Percentiles rank a stretch among this genome's conserved stretches.
Conservation (phyloP, 1,140 invertebrate species). For the Aphis craccivora region DNA sequence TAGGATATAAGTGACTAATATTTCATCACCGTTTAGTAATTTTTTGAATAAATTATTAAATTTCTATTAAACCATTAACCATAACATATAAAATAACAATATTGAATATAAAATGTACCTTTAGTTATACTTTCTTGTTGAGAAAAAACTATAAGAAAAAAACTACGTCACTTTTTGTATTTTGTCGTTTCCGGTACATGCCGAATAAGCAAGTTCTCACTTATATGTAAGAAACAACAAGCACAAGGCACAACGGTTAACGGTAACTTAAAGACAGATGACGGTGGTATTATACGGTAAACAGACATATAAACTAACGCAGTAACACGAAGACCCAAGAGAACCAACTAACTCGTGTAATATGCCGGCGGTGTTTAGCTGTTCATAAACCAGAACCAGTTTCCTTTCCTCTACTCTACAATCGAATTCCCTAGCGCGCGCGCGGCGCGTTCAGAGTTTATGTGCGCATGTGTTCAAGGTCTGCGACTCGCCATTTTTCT, state of each 20-base stretch:
- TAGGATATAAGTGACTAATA: neutral
- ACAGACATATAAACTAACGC: neutral
- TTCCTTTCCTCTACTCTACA: conserved; percentile 44
- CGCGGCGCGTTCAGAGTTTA: neutral
- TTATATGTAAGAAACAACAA: neutral
- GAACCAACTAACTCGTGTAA: conserved; percentile 13
- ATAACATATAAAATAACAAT: neutral
- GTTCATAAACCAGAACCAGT: conserved; percentile 52
- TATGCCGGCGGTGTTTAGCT: conserved; percentile 1
- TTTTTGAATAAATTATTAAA: neutral
- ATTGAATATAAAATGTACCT: neutral
- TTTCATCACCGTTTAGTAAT: neutral
- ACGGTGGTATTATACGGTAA: neutral
- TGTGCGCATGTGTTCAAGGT: conserved; percentile 48
- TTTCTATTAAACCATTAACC: neutral
- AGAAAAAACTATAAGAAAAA: neutral
- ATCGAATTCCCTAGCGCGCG: neutral
- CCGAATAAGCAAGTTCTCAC: neutral
- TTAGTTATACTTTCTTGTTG: neutral
- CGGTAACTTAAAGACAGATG: neutral
- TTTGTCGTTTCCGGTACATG: conserved; percentile 28
- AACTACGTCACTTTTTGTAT: neutral
- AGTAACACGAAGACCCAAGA: neutral
- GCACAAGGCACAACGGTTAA: neutral
- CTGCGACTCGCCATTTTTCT: conserved; percentile 53